phyloP scores from a whole-genome alignment of 1,140 invertebrate species.

The Zaprionus davidi region DNA sequence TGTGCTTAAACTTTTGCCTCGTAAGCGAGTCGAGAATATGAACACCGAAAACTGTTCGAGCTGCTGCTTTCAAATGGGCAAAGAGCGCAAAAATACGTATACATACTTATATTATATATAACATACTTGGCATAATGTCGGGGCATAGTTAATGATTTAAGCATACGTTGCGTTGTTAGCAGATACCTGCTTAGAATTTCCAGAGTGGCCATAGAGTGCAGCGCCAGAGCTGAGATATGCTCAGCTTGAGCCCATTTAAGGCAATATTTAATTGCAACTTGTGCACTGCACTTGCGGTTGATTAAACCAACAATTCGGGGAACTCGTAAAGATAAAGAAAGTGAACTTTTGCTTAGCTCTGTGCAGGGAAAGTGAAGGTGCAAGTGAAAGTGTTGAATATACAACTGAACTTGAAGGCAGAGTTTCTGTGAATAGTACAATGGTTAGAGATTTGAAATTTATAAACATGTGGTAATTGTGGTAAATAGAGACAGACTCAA shows the following conservation, averaged over 20 bases:
- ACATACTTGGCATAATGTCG: neutral
- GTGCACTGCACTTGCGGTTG: conserved; percentile 2
- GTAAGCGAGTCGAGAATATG: conserved; percentile 41
- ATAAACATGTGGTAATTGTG: too few species aligned
- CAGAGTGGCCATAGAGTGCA: neutral
- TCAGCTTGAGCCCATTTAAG: neutral
- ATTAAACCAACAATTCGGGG: neutral
- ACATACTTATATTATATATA: neutral
- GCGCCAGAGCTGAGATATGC: neutral
- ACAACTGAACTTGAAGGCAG: too few species aligned
- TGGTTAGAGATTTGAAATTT: too few species aligned
- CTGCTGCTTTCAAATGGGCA: conserved; percentile 7
- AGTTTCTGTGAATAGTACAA: too few species aligned
- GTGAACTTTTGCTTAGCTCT: too few species aligned
- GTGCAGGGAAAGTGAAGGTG: too few species aligned
- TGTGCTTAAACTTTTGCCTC: conserved; percentile 52
- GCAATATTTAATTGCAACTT: neutral
- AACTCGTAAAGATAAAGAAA: neutral
- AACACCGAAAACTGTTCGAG: conserved; percentile 20
- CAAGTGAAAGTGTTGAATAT: too few species aligned
- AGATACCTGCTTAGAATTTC: conserved; percentile 1
- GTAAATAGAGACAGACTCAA: too few species aligned
- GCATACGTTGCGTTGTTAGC: conserved; percentile 6
- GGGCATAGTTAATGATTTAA: conserved; percentile 24
- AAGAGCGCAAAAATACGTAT: conserved; percentile 6